Conservation (phyloP, 2,113 vertebrate species). For the Ptyas mucosa region DNA sequence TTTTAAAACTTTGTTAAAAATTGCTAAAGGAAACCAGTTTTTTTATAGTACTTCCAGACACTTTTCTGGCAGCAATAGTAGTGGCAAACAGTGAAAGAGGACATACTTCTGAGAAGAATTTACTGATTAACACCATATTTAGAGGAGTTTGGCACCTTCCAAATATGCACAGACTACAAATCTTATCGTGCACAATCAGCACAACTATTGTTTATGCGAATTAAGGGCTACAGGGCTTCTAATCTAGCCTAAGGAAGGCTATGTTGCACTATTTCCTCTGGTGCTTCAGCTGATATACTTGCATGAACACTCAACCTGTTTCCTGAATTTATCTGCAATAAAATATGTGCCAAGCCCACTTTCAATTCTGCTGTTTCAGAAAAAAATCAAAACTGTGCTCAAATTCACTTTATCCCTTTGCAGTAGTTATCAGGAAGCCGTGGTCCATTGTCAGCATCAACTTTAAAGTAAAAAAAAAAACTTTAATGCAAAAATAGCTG, state of each 20-base stretch:
- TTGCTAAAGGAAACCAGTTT: not conserved
- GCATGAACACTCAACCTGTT: not conserved
- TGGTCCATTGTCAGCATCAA: not conserved
- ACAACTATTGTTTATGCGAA: not conserved
- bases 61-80: not conserved
- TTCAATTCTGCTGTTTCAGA: not conserved
- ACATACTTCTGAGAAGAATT: not conserved
- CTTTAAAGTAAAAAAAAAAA: not conserved
- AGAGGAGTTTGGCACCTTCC: not conserved
- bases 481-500: not conserved
- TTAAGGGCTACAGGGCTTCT: not conserved
- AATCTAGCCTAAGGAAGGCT: not conserved
- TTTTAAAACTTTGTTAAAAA: not conserved
- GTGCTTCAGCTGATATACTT: not conserved
- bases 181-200: not conserved
- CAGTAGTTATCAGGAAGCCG: not conserved
- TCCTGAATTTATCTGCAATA: not conserved
- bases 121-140: not conserved
- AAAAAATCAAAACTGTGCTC: not conserved
- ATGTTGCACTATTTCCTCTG: not conserved
- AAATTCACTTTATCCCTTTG: not conserved
- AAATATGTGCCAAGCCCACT: not conserved
- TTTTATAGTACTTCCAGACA: not conserved
- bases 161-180: not conserved
- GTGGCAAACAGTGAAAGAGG: not conserved